A percentile compares a stretch with the other conserved stretches of the same genome.
phyloP scores from a whole-genome alignment of 2,113 vertebrate genomes.

The Osmerus eperlanus region DNA sequence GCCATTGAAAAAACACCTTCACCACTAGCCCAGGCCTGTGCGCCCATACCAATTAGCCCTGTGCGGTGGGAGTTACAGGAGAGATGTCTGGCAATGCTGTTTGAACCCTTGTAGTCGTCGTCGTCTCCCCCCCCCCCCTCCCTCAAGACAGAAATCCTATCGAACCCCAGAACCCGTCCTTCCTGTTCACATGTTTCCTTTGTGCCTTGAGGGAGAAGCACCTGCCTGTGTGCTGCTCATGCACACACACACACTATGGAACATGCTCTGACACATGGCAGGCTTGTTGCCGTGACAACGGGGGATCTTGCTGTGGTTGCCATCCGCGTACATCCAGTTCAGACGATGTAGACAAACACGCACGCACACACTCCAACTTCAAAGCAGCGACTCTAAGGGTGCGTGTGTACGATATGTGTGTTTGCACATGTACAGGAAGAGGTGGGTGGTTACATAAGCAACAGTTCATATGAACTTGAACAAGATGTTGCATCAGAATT shows the following conservation, averaged over 20 bases:
- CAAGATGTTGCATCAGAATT: not conserved
- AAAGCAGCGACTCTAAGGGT: too few relatives aligned
- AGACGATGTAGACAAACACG: constrained; percentile 7
- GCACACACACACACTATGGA: constrained; percentile 9
- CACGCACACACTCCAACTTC: not conserved
- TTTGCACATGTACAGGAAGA: too few relatives aligned
- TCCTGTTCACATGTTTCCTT: constrained; percentile 10
- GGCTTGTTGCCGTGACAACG: constrained; percentile 60
- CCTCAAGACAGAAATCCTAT: constrained; percentile 7
- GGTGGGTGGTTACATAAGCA: too few relatives aligned
- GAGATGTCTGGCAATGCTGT: not conserved
- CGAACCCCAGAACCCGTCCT: constrained; percentile 1
- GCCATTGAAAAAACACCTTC: not conserved
- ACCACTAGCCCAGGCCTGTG: not conserved
- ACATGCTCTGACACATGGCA: constrained; percentile 22
- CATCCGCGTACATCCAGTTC: constrained; percentile 19
- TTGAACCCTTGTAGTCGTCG: constrained; percentile 1
- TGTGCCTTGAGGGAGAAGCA: constrained; percentile 15
- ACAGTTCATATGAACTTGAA: not conserved
- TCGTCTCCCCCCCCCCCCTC: not conserved
- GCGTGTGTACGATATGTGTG: too few relatives aligned
- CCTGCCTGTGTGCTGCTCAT: not conserved
- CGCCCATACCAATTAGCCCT: not conserved
- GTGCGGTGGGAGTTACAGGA: not conserved
- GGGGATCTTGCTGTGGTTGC: constrained; percentile 34